Percentiles rank a stretch among this genome's conserved stretches.
These are phyloP conservation scores for Prunella himalayana DNA, from an alignment of 2,113 vertebrate species.

Conservation along the genomic window DNA sequence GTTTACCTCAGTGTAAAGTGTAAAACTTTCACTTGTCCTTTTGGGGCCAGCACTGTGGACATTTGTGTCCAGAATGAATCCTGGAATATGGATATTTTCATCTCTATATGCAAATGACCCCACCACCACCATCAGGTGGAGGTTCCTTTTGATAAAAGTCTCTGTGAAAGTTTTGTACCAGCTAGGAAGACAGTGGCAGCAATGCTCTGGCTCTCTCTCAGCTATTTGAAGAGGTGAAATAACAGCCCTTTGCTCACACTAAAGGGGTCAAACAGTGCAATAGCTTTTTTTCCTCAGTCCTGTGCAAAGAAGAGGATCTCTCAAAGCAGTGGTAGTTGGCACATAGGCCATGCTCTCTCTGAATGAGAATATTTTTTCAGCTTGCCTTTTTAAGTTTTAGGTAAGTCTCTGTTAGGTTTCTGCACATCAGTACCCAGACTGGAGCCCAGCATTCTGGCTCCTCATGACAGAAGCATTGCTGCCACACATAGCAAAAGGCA, in stretches of 20 bases:
- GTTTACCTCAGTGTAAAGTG: neutral
- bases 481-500: fast-evolving
- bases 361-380: neutral
- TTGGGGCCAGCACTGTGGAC: neutral
- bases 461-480: neutral
- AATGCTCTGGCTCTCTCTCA: neutral
- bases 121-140: neutral
- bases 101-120: neutral
- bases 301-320: neutral
- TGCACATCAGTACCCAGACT: neutral
- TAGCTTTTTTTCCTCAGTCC: neutral
- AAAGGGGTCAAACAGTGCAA: neutral
- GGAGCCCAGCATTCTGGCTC: neutral
- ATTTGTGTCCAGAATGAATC: neutral
- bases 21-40: neutral
- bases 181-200: neutral
- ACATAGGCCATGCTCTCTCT: neutral
- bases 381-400: neutral
- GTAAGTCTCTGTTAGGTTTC: neutral
- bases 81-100: neutral
- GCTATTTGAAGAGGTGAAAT: neutral
- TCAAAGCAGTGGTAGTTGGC: neutral
- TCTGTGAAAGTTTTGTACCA: neutral
- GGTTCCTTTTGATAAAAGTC: neutral
- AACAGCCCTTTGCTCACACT: neutral